Percentiles rank a stretch among this genome's conserved stretches.
phyloP scores from a whole-genome alignment of 2,113 vertebrate genomes.

The Lepus timidus region DNA sequence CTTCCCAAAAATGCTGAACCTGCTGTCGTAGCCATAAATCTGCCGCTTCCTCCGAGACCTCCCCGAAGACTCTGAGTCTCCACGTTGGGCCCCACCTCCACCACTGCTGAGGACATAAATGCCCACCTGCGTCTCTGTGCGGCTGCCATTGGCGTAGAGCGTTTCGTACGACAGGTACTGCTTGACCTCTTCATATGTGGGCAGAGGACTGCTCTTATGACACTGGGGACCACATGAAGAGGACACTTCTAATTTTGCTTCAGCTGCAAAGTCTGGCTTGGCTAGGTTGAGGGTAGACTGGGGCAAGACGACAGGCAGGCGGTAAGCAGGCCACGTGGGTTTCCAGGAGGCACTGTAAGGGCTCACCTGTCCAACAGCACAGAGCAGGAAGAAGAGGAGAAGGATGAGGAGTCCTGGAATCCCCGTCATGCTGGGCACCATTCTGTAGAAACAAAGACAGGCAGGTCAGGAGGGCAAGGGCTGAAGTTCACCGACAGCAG shows the following conservation, averaged over 20 bases:
- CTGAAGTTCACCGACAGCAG: not conserved
- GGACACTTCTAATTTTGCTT: conserved; percentile 92
- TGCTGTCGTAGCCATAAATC: conserved; percentile 96
- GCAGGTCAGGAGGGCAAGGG: conserved; percentile 74
- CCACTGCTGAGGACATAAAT: conserved; percentile 91
- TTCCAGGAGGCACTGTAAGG: conserved; percentile 85
- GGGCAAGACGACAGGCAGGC: conserved; percentile 94
- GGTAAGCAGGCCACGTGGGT: conserved; percentile 94
- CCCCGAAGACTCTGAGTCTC: not conserved
- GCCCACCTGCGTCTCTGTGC: conserved; percentile 94
- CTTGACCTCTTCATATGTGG: conserved; percentile 92
- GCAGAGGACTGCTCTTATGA: conserved; percentile 91
- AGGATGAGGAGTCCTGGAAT: conserved; percentile 85
- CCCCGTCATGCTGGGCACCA: conserved; percentile 84
- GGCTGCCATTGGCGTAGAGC: conserved; percentile 92
- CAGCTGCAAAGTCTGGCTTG: conserved; percentile 91
- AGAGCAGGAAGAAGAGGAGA: conserved; percentile 89
- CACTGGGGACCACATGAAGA: conserved; percentile 94
- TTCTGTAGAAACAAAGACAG: conserved; percentile 84
- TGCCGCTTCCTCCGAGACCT: conserved; percentile 93
- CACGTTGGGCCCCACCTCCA: conserved; percentile 37
- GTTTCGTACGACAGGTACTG: conserved; percentile 95
- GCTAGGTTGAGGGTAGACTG: conserved; percentile 90
- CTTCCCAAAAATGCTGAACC: conserved; percentile 96
- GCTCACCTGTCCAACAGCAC: conserved; percentile 81